phyloP scores from a whole-genome alignment of 2,113 vertebrate species.

The Protomyctophum bolini region DNA sequence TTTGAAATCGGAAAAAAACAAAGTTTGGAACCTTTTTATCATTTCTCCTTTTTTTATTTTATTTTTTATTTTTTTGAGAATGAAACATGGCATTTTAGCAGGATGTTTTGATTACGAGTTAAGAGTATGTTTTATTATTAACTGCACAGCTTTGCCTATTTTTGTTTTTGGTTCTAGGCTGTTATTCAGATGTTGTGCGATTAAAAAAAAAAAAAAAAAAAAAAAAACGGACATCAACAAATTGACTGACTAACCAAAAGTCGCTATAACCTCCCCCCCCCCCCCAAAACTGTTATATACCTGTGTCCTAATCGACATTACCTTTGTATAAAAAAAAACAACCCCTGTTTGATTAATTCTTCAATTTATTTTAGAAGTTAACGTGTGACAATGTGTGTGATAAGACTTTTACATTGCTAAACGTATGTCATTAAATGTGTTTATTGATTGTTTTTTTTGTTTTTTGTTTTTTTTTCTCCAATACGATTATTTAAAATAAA shows the following conservation, averaged over 20 bases:
- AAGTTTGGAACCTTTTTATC: slow-evolving; percentile 31
- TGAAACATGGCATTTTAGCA: slow-evolving; percentile 26
- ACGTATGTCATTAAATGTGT: slow-evolving; percentile 26
- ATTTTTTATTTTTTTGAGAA: slow-evolving; percentile 13
- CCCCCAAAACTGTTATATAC: slow-evolving; percentile 19
- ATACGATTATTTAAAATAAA: neutral
- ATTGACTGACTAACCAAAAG: slow-evolving; percentile 58
- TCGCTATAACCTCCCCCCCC: slow-evolving; percentile 20
- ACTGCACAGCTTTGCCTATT: slow-evolving; percentile 9
- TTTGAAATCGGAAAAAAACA: slow-evolving; percentile 16
- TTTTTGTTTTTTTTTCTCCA: too few species aligned
- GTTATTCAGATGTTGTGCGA: slow-evolving; percentile 17
- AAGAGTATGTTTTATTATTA: slow-evolving; percentile 13
- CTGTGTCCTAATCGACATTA: slow-evolving; percentile 45
- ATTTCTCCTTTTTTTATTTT: too few species aligned
- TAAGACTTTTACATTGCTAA: slow-evolving; percentile 54
- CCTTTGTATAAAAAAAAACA: slow-evolving; percentile 61
- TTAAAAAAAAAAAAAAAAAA: too few species aligned
- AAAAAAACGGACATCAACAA: slow-evolving; percentile 23
- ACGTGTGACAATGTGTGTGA: slow-evolving; percentile 53
- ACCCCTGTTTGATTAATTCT: slow-evolving; percentile 46
- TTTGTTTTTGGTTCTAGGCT: slow-evolving; percentile 37
- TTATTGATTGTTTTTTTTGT: neutral
- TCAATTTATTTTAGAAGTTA: slow-evolving; percentile 48
- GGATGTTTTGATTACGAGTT: slow-evolving; percentile 43